phyloP scores from a whole-genome alignment of 2,113 vertebrate genomes.

The Pseudorhombus dupliciocellatus region DNA sequence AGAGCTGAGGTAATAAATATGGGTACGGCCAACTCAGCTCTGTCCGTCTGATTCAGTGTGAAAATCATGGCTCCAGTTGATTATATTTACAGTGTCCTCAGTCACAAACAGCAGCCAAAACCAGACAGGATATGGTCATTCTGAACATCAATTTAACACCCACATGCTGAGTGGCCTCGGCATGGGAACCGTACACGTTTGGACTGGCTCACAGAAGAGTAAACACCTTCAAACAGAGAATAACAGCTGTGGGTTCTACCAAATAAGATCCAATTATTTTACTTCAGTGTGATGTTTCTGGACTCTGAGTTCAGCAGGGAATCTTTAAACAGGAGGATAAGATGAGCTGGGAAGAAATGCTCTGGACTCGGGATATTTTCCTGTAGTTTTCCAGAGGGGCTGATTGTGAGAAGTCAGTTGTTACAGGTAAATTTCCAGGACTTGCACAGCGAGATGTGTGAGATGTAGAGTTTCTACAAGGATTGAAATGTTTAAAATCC shows the following conservation, averaged over 20 bases:
- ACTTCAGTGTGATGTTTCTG: conserved; percentile 1
- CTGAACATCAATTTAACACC: conserved; percentile 54
- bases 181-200: conserved; percentile 14
- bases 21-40: conserved; percentile 46
- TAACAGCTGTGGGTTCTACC: conserved; percentile 5
- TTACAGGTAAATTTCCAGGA: too few species aligned
- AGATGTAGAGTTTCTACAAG: too few species aligned
- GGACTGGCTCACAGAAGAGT: conserved; percentile 15
- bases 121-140: conserved; percentile 48
- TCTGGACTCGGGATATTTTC: too few species aligned
- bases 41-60: conserved; percentile 59
- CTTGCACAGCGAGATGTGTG: too few species aligned
- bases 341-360: not conserved
- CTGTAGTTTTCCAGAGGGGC: too few species aligned
- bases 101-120: conserved; percentile 61
- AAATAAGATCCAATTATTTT: conserved; percentile 25
- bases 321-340: not conserved
- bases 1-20: conserved; percentile 64
- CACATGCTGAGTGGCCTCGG: conserved; percentile 9
- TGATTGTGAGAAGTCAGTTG: too few species aligned
- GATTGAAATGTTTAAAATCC: too few species aligned
- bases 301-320: conserved; percentile 7
- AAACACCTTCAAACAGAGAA: conserved; percentile 31
- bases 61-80: conserved; percentile 54
- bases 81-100: conserved; percentile 68